phyloP scores from a whole-genome alignment of 2,113 vertebrate genomes.

The Pomatostomus ruficeps region DNA sequence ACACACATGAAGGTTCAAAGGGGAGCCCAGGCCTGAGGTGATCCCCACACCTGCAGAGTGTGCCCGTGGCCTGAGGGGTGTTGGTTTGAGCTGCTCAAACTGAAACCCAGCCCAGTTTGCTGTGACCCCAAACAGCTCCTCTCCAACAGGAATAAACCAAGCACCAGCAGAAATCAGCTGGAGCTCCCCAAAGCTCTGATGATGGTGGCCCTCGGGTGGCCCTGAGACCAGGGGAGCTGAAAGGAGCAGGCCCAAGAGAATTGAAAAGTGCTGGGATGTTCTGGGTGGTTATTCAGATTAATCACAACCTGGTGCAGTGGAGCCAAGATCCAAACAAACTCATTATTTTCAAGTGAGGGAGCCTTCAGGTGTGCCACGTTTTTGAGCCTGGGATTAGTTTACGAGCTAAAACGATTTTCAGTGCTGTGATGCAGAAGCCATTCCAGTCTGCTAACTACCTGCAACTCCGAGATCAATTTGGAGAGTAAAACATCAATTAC shows the following conservation, averaged over 20 bases:
- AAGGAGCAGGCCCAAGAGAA: not conserved
- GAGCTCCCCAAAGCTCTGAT: not conserved
- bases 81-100: not conserved
- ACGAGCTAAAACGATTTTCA: conserved; percentile 1
- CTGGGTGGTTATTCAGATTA: not conserved
- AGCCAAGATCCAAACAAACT: not conserved
- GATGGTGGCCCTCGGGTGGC: accelerated
- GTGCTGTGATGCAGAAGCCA: not conserved
- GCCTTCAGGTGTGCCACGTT: not conserved
- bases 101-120: not conserved
- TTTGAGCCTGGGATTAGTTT: conserved; percentile 8
- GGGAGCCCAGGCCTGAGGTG: not conserved
- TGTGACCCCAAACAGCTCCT: not conserved
- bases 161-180: not conserved
- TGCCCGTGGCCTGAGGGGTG: not conserved
- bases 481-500: conserved; percentile 52
- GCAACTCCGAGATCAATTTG: conserved; percentile 2
- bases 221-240: not conserved
- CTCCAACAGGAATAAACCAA: not conserved
- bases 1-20: not conserved
- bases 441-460: conserved; percentile 28
- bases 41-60: not conserved
- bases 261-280: too few species aligned
- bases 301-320: not conserved
- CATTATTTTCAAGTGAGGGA: not conserved